Evolutionary conservation across 2,113 vertebrate species (phyloP), one percentile per base, ranked within the genome.

Genomic region (Heterotilapia buettikoferi): DNA sequence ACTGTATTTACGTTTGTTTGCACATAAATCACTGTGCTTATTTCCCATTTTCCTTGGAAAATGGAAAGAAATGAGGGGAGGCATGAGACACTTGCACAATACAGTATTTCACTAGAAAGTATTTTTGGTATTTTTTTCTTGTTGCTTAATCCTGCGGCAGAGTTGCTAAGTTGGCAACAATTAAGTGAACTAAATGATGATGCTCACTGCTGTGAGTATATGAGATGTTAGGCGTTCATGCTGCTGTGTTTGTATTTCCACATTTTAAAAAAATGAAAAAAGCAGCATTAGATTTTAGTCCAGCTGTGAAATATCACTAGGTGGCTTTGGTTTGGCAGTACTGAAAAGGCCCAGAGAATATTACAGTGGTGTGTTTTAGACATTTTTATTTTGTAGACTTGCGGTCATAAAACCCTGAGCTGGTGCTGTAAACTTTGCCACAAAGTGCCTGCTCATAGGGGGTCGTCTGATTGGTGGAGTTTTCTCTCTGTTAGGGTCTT

Each of bases 251-350:
- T 52, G 45, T 52, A 29, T 78, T 50, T 78, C 73, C 45, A 52
- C 4, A 12, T 50, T 19, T 8, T 3, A 1, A 6, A 24, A 31
- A 19, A 40, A 0, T 4, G 0, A 6, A 43, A 24, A 16, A 16
- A 45, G 29, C 38, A 29, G 24, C 43, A 29, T 78, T 76, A 3
- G 50, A 40, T 57, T 80, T 57, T 18, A 80, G 78, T 7, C 79
- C 52, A 40, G 13, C 52, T 24, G 79, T 78, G 71, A 78, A 78
- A 29, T 52, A 50, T 47, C 24, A 31, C 73, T 78, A 78, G 9
- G 18, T 50, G 4, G 45, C 10, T 52, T 16, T 59, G 8, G 29
- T 47, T 80, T 33, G 11, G 26, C 12, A 59, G 3, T 18, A 52
- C 21, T 59, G 10, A 71, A 66, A 36, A 12, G 38, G 14, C 9